Base-by-base conservation (phyloP, 2,797 vertebrate genomes). In the Enteromius anoplus region DNA sequence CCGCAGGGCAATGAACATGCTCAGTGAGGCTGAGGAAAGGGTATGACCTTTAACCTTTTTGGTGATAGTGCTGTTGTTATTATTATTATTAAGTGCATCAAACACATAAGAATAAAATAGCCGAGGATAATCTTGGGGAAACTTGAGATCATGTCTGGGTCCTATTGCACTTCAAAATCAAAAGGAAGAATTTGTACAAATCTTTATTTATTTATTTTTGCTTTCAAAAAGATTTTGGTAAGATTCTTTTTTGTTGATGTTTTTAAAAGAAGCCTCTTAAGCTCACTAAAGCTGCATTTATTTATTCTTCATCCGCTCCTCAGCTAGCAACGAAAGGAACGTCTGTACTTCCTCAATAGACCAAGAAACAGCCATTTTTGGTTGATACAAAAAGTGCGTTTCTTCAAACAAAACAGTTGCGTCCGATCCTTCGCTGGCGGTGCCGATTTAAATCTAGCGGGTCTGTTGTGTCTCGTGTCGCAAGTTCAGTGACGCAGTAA, bases 11-110 rank as follows among this genome's bases (percentile, higher is more conserved):
- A 96, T 98, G 96, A 97, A 92, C 88, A 95, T 97, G 93, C 91
- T 99, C 75, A 95, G 96, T 2, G 96, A 98, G 86, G 94, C 96
- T 0, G 98, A 99, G 85, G 97, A 99, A 80, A 95, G 92, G 94
- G 98, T 99, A 92, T 89, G 89, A 32, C 84, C 23, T 79, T 68
- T 6, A 5, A 69, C n/a, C 15, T 76, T 26, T 55, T 19, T 26
- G n/a, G 70, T 65, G 15, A 60, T 37, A 4, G 15, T 53, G 12
- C n/a, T 19, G 14, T 60, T 32, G 2, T 32, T 32, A 32, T 32
- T 32, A 8, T 40, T 40, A 9, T 40, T 40, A 53, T 40, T 75
- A 49, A 51, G 15, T 21, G 26, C 15, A 3, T 71, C 26, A 26
- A 75, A 75, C 11, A 23, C 2, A n/a, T 42, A 8, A 75, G n/a